Evolutionary conservation across 2,113 vertebrate genomes (phyloP), one percentile per base, ranked within the genome.

Genomic region (Brachyistius frenatus): DNA sequence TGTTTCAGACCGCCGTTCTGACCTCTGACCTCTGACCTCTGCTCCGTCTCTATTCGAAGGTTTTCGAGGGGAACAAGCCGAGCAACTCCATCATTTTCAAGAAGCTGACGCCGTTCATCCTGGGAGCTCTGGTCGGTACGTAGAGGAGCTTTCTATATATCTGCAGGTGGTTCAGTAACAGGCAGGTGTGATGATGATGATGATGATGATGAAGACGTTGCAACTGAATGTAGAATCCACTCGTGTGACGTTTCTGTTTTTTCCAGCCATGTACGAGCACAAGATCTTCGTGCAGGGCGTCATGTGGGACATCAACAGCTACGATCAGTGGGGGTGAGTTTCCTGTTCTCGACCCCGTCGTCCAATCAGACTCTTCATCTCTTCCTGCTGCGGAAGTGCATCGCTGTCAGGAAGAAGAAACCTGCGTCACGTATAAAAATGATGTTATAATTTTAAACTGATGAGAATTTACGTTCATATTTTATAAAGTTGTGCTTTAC

Each of bases 271-370:
- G 97, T 99, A 99, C 7, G 98, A 99, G 54, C 98, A 99, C 93
- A 99, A 99, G 95, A 99, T 99, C 94, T 99, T 99, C 50, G 94
- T 99, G 36, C 98, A 99, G 93, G 98, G 98, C 5, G 16, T 97
- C 83, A 94, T 99, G 50, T 99, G 98, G 98, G 94, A 97, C 86
- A 96, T 99, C 86, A 99, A 99, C 96, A 99, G 97, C 91, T 99
- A 97, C 11, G 98, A 99, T 78, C 98, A 99, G 91, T 99, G 98
- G 98, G 98, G 98, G 98, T 99, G 90, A 86, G 83, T 62, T 16
- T 50, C 44, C 44, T 46, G 44, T 7, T 5, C 2, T 11, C 23
- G 23, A 23, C 23, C 23, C 23, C 23, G 23, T 23, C 23, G 23
- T 23, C 23, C 23, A 23, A 23, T 23, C 23, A 23, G 23, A 23